These are phyloP conservation scores for Hylia prasina DNA, from an alignment of 2,113 vertebrate genomes.

Conservation along the genomic window DNA sequence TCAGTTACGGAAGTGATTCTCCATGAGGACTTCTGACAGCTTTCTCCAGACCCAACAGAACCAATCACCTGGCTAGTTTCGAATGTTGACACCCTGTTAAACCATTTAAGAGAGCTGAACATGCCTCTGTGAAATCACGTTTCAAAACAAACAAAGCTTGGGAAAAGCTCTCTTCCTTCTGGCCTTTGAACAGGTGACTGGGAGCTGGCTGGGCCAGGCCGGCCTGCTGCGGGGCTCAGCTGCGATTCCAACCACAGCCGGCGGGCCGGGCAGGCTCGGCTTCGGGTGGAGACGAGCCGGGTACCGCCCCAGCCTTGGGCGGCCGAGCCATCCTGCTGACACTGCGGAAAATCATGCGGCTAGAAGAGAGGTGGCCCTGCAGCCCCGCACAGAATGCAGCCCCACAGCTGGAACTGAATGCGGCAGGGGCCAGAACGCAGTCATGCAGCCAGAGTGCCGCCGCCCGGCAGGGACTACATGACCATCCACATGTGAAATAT, in stretches of 20 bases:
- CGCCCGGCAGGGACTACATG: fast-evolving
- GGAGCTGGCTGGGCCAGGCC: neutral
- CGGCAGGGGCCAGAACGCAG: neutral
- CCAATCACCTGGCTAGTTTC: neutral
- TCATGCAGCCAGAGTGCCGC: too few relatives aligned
- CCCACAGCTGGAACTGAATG: neutral
- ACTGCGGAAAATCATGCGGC: too few relatives aligned
- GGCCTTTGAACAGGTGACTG: neutral
- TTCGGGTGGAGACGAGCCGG: fast-evolving
- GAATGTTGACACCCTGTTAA: neutral
- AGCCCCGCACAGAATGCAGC: neutral
- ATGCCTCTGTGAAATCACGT: neutral
- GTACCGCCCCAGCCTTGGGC: neutral
- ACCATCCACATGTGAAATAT: neutral
- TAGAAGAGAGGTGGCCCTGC: neutral
- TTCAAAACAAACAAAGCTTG: neutral
- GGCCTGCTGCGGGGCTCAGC: neutral
- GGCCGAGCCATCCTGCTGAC: neutral
- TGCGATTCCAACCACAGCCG: too few relatives aligned
- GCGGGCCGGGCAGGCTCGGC: neutral
- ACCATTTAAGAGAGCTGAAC: neutral
- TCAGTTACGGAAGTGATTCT: neutral
- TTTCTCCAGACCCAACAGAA: neutral
- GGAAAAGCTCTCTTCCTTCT: neutral
- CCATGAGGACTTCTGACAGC: neutral